Conservation (phyloP, 2,888 invertebrate genomes). For the Melipona bicolor region DNA sequence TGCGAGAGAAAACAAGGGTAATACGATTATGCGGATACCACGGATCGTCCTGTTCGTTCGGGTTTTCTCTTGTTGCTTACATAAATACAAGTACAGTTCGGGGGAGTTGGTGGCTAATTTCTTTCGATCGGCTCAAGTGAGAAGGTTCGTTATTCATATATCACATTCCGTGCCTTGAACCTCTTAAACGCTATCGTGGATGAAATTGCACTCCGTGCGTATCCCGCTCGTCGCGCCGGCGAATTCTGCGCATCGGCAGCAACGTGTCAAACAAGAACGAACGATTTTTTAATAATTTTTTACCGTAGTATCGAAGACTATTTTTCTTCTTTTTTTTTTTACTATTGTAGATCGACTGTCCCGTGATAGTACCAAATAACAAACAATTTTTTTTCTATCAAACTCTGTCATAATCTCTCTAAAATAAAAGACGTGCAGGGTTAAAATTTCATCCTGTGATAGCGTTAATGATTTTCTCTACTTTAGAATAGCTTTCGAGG, state of each 20-base stretch:
- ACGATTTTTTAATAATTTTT: neutral
- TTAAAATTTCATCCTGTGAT: neutral
- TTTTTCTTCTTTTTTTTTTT: neutral
- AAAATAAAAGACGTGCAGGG: neutral
- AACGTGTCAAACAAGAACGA: too few relatives aligned
- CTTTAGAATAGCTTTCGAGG: neutral
- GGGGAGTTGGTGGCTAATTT: neutral
- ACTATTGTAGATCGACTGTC: too few relatives aligned
- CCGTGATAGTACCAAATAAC: too few relatives aligned
- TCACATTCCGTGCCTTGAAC: conserved; percentile 1
- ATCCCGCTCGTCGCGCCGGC: neutral
- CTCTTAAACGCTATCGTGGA: neutral
- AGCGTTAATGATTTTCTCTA: neutral
- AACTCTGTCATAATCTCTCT: neutral
- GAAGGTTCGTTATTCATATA: conserved; percentile 21
- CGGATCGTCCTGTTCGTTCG: conserved; percentile 9
- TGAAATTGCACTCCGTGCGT: neutral
- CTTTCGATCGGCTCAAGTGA: neutral
- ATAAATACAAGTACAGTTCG: conserved; percentile 1
- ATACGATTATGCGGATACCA: conserved; percentile 41
- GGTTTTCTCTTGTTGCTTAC: conserved; percentile 8
- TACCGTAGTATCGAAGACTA: neutral
- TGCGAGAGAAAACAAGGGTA: conserved; percentile 15
- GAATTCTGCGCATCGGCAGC: neutral
- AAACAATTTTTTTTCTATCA: too few relatives aligned